Base-by-base conservation (phyloP, 1,140 invertebrate species). In the Saccostrea cuccullata region DNA sequence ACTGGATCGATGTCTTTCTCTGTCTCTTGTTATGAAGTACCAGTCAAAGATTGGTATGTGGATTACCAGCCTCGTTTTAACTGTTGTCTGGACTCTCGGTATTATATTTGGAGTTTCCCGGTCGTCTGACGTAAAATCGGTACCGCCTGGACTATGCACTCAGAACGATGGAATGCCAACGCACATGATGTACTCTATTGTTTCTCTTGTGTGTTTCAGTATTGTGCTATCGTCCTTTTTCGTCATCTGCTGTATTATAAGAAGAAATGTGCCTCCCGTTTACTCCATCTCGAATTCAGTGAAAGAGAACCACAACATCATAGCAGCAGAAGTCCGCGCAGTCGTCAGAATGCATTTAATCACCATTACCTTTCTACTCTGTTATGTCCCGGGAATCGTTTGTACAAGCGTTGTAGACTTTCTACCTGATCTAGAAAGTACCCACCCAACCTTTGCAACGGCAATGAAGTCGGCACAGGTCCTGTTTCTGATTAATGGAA, bases 401-500 rank as follows among this genome's bases (percentile, higher is more conserved):
- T 67, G 60, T 23, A 67, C 60, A 67, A 67, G 60, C 23, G 23
- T 67, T 67, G 8, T 20, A 67, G 60, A 67, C 60, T 17, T 67
- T 67, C 6, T n/a, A 4, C 60, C 60, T 23, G 60, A 67, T 67
- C 23, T 67, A 67, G n/a, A 67, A 67, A 67, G 20, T 23, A n/a
- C 20, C 17, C 23, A 67, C 9, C 60, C 20, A 67, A 67, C 60
- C 23, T 67, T 67, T 67, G 60, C 15, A 67, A 67, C 60, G 23
- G 20, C 60, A 23, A 67, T 67, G 60, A 67, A 67, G 17, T 67
- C 60, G 2, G 23, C n/a, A 17, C 15, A 67, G 20, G 60, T 67
- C 60, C 60, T 67, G 60, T 67, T 67, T 67, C 60, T 67, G 60
- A 20, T 67, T 4, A 67, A 67, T 67, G 60, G 60, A 67, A n/a